Percentiles rank a stretch among this genome's conserved stretches.
phyloP scores from a whole-genome alignment of 2,113 vertebrate genomes.

The Ursus arctos region DNA sequence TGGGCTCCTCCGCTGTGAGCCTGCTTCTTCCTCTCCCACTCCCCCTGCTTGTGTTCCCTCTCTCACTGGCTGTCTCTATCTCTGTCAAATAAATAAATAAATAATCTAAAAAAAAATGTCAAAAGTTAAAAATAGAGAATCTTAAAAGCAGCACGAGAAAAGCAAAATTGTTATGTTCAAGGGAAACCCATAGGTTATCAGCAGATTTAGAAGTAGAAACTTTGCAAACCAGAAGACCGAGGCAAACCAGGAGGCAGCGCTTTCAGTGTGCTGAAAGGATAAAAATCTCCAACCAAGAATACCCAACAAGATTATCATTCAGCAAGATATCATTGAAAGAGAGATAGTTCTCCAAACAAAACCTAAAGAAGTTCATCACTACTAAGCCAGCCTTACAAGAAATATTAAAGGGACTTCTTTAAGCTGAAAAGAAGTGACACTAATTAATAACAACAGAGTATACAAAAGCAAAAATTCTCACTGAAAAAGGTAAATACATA shows the following conservation, averaged over 20 bases:
- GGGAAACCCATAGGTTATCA: background rate
- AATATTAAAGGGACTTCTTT: background rate
- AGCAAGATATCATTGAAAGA: background rate
- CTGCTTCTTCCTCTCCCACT: no score
- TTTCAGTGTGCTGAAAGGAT: background rate
- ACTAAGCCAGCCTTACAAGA: background rate
- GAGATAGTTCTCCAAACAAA: background rate
- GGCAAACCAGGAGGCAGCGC: background rate
- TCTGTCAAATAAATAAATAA: no score
- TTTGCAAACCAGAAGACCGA: background rate
- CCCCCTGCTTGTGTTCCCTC: no score
- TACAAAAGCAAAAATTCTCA: background rate
- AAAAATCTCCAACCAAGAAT: background rate
- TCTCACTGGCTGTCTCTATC: no score
- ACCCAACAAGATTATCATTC: background rate
- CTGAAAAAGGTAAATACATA: background rate
- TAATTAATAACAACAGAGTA: background rate
- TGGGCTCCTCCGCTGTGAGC: no score
- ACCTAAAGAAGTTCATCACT: background rate
- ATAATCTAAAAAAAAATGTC: background rate
- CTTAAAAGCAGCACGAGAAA: background rate
- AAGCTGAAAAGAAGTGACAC: background rate
- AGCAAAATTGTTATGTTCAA: background rate
- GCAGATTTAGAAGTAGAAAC: background rate
- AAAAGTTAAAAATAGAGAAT: background rate